These are phyloP conservation scores for Brenthis hecate DNA, from an alignment of 2,888 invertebrate species.

Conservation along the genomic window DNA sequence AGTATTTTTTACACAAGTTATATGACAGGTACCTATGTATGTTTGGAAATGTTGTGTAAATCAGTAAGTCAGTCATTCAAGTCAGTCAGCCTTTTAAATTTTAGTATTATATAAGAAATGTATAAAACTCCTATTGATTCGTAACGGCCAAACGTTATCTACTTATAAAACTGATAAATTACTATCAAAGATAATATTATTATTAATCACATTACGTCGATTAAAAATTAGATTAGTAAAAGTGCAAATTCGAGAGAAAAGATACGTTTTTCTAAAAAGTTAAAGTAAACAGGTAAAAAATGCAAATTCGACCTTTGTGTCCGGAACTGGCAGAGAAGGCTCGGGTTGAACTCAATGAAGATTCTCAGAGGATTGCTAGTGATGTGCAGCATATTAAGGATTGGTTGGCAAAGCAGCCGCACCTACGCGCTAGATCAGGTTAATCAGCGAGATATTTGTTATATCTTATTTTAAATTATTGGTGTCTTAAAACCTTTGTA, in stretches of 20 bases:
- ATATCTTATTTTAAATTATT: neutral
- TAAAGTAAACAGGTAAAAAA: conserved; percentile 24
- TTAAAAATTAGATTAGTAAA: conserved; percentile 17
- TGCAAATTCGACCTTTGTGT: conserved; percentile 49
- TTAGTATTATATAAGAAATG: too few species aligned
- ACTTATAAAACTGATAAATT: conserved; percentile 19
- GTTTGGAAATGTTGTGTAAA: too few species aligned
- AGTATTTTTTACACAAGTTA: too few species aligned
- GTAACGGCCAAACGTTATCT: conserved; percentile 5
- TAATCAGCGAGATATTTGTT: neutral
- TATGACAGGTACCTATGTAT: too few species aligned
- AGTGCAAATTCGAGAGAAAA: neutral
- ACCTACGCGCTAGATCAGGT: conserved; percentile 68
- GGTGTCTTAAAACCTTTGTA: neutral
- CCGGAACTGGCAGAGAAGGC: conserved; percentile 58
- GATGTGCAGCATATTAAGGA: conserved; percentile 72
- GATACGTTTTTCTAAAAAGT: neutral
- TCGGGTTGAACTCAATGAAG: conserved; percentile 73
- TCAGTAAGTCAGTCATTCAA: too few species aligned
- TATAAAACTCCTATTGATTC: too few species aligned
- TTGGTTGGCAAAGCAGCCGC: conserved; percentile 78
- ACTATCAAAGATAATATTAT: conserved; percentile 32
- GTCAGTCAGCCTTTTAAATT: too few species aligned
- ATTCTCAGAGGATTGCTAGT: conserved; percentile 60
- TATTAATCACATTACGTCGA: conserved; percentile 21